phyloP scores from a whole-genome alignment of 2,113 vertebrate genomes.

The Apistogramma diplotaenia region DNA sequence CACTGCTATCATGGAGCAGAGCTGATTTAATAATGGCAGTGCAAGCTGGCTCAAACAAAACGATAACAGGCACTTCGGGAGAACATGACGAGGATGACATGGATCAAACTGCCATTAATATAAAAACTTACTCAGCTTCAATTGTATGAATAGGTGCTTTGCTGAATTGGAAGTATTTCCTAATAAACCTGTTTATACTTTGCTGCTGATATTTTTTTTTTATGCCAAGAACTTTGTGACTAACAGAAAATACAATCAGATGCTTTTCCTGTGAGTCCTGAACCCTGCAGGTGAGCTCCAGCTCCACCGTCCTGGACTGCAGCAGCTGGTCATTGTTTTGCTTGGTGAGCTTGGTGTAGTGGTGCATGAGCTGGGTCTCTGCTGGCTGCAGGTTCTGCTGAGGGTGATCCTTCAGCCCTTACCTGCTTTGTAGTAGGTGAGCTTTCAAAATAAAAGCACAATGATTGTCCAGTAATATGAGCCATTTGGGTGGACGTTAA shows the following conservation, averaged over 20 bases:
- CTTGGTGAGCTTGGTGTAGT: background rate
- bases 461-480: background rate
- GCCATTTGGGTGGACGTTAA: background rate
- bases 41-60: background rate
- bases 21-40: background rate
- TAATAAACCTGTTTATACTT: background rate
- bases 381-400: background rate
- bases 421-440: background rate
- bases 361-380: too few relatives aligned
- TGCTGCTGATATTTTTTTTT: background rate
- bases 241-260: background rate
- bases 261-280: too few relatives aligned
- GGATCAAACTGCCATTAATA: too few relatives aligned
- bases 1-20: background rate
- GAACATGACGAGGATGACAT: too few relatives aligned
- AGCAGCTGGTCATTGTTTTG: background rate
- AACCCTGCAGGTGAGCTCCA: background rate
- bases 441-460: background rate
- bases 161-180: too few relatives aligned
- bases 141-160: too few relatives aligned
- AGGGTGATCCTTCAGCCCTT: background rate
- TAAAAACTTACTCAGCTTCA: too few relatives aligned
- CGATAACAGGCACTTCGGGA: too few relatives aligned
- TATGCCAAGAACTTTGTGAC: background rate
- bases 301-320: background rate